Conservation (phyloP, 2,113 vertebrate species). For the Bos taurus region ARS-UCD2.0 NC_037335.1:83923501-83924000, state of each 20-base stretch:
- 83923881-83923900: neutral
- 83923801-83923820: neutral
- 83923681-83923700: neutral
- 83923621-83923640: neutral
- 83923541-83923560: neutral
- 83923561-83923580: neutral
- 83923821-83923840: neutral
- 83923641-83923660: neutral
- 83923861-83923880: neutral
- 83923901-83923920: neutral
- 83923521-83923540: neutral
- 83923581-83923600: neutral
- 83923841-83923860: neutral
- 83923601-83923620: neutral
- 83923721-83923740: neutral
- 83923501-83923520: neutral
- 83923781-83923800: neutral
- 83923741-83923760: neutral
- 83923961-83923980: neutral
- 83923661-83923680: neutral
- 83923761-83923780: neutral
- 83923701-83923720: neutral
- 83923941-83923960: neutral
- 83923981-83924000: neutral
- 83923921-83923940: neutral